Conservation (phyloP, 2,113 vertebrate genomes). For the Orthonyx spaldingii region DNA sequence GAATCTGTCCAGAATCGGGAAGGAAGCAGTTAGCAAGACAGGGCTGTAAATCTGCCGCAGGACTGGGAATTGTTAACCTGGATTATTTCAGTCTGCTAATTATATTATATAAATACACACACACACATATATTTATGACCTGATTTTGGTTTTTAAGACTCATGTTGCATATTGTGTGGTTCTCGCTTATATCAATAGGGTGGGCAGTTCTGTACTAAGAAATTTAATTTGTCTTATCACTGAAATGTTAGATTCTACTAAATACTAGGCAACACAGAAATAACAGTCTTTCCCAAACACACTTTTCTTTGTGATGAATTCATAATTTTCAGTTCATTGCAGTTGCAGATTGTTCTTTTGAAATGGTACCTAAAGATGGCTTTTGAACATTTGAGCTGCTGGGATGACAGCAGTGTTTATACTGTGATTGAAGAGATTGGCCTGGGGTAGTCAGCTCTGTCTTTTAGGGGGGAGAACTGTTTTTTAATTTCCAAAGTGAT, state of each 20-base stretch:
- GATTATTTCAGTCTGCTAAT: constrained; percentile 63
- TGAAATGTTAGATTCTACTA: not conserved
- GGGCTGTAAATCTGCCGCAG: constrained; percentile 58
- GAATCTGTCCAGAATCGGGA: constrained; percentile 62
- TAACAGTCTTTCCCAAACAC: not conserved
- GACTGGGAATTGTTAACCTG: constrained; percentile 65
- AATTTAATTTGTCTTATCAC: not conserved
- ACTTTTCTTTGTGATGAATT: not conserved
- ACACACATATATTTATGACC: constrained; percentile 20
- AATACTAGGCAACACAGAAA: not conserved
- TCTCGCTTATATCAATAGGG: not conserved
- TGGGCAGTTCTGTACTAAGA: not conserved
- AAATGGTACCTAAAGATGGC: not conserved
- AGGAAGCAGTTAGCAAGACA: constrained; percentile 62
- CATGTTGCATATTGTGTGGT: not conserved
- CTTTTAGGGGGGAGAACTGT: not conserved
- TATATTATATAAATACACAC: constrained; percentile 50
- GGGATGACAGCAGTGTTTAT: not conserved
- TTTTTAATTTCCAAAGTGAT: not conserved
- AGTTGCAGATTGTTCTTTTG: not conserved
- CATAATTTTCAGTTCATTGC: not conserved
- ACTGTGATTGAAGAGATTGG: not conserved
- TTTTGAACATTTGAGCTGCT: not conserved
- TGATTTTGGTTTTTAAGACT: constrained; percentile 1
- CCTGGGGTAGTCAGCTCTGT: not conserved